phyloP scores from a whole-genome alignment of 2,888 invertebrate species.

The Amphipoea lucens region DNA sequence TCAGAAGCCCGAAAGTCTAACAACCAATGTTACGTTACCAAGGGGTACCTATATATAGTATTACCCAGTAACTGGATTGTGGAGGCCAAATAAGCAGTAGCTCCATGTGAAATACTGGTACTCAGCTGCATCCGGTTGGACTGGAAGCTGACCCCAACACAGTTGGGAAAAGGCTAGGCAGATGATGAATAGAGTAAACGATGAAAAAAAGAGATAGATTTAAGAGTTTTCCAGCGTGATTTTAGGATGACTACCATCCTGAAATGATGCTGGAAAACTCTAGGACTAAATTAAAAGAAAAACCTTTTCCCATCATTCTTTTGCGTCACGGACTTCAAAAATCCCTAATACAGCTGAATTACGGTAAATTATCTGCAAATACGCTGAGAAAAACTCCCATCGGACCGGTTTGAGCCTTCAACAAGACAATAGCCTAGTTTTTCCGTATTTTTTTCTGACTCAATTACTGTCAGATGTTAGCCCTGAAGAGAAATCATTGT shows the following conservation, averaged over 20 bases:
- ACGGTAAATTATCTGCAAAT: conserved; percentile 30
- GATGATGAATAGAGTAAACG: too few species aligned
- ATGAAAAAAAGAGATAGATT: too few species aligned
- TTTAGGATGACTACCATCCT: neutral
- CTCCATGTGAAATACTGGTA: too few species aligned
- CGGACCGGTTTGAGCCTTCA: conserved; percentile 43
- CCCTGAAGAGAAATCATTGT: conserved; percentile 22
- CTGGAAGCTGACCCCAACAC: too few species aligned
- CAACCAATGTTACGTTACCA: too few species aligned
- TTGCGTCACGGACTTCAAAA: neutral
- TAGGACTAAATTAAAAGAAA: neutral
- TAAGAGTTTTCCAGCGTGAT: too few species aligned
- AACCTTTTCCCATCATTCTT: neutral
- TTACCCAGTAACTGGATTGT: too few species aligned
- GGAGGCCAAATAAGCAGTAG: too few species aligned
- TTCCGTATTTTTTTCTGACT: conserved; percentile 55
- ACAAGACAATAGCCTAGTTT: conserved; percentile 44
- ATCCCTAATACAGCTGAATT: neutral
- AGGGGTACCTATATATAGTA: too few species aligned
- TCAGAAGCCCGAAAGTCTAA: too few species aligned
- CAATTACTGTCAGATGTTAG: conserved; percentile 31
- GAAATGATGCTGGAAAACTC: neutral
- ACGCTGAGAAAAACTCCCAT: conserved; percentile 34
- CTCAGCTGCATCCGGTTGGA: too few species aligned
- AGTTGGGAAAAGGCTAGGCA: too few species aligned